Conservation (phyloP, 1,140 invertebrate species). For the Hyles euphorbiae region DNA sequence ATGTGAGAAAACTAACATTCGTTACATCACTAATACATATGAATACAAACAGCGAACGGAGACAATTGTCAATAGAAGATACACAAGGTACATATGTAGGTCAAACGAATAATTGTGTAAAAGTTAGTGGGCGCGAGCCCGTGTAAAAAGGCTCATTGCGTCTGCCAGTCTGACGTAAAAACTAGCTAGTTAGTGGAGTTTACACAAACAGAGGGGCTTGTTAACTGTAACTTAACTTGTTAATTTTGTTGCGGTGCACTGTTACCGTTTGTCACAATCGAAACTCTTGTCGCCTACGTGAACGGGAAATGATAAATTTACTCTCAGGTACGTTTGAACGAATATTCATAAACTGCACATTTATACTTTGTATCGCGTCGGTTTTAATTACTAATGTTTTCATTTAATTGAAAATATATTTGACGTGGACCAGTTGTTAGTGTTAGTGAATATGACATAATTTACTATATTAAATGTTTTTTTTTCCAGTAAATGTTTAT, state of each 20-base stretch:
- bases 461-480: too few relatives aligned
- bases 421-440: too few relatives aligned
- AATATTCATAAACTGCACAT: background rate
- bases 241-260: slow-evolving; percentile 55
- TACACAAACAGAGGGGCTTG: slow-evolving; percentile 63
- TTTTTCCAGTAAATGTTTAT: too few relatives aligned
- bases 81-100: slow-evolving; percentile 3
- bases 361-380: background rate
- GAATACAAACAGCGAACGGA: too few relatives aligned
- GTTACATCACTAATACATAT: too few relatives aligned
- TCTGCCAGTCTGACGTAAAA: slow-evolving; percentile 53
- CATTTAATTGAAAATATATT: too few relatives aligned
- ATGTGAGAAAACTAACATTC: too few relatives aligned
- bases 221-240: slow-evolving; percentile 67
- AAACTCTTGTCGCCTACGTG: slow-evolving; percentile 21
- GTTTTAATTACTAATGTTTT: too few relatives aligned
- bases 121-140: slow-evolving; percentile 32
- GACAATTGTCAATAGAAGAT: background rate
- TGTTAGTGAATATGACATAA: too few relatives aligned
- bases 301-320: slow-evolving; percentile 18
- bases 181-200: slow-evolving; percentile 66
- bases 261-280: slow-evolving; percentile 52
- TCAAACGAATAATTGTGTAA: slow-evolving; percentile 35
- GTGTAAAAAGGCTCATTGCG: slow-evolving; percentile 31
- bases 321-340: background rate